Evolutionary conservation across 1,140 invertebrate species (phyloP), one percentile per base, ranked within the genome.

Genomic region (Oedothorax gibbosus): DNA sequence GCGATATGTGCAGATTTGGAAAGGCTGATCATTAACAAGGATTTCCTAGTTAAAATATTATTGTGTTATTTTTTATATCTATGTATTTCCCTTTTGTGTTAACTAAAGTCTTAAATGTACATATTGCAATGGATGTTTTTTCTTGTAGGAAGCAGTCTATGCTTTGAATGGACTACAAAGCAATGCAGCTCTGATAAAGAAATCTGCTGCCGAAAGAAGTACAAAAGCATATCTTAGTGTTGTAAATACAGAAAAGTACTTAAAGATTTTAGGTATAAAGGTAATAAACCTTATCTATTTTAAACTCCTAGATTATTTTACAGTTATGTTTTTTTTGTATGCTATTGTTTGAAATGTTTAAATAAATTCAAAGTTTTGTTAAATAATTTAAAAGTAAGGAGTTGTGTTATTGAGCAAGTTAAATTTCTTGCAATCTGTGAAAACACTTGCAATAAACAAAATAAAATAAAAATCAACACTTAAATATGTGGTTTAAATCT

Each of bases 161-260:
- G 90, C 92, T 65, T 90, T 96, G 21, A 95, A 94, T 87, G 90
- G 88, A 9, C 89, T 96, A 35, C 95, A 96, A 89, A 93, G 93
- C 21, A 95, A 95, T 90, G 92, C 92, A 56, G 89, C 91, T 2
- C 89, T 90, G n/a, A 88, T 94, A 56, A 90, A 92, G 83, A 91
- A 92, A 85, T 91, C 89, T 72, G 89, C 87, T 87, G 87, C 88
- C 64, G 90, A 90, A 86, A 89, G 87, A 91, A 88, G 93, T 90
- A 86, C 76, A 90, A 87, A 91, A 91, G 86, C 88, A 21, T 82
- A 88, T 62, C 78, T 86, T 0, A 89, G 90, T 83, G 85, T 92
- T 8, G 88, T 89, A 11, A 87, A 89, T 65, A 91, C 90, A 68
- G 87, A 88, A 50, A 87, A 87, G 89, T 94, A 92, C 89, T 89